Conservation (phyloP, 2,888 invertebrate genomes). For the Tanytarsus gracilentus region DNA sequence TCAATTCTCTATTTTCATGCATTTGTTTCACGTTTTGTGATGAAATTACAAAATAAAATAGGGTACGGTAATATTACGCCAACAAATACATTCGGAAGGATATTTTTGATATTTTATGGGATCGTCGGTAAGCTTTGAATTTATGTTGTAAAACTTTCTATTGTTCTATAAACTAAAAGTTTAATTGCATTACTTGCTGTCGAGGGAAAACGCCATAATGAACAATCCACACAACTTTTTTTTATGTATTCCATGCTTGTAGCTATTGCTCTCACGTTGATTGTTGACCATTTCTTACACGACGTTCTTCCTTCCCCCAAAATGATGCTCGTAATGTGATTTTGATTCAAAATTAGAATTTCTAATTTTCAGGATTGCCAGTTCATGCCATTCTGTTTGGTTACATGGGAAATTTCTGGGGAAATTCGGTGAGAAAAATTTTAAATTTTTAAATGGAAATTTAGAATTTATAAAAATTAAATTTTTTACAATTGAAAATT, state of each 20-base stretch:
- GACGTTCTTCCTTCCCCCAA: too few species aligned
- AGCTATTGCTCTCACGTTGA: too few species aligned
- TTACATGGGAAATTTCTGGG: slow-evolving; percentile 77
- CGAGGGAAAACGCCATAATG: too few species aligned
- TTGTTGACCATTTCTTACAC: too few species aligned
- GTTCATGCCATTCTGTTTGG: slow-evolving; percentile 55
- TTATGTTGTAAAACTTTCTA: slow-evolving; percentile 64
- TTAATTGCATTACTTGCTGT: too few species aligned
- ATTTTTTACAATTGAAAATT: background rate
- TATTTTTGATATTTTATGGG: slow-evolving; percentile 81
- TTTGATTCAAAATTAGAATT: background rate
- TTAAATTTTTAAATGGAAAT: slow-evolving; percentile 2
- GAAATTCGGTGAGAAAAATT: slow-evolving; percentile 53
- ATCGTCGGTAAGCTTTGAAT: slow-evolving; percentile 58
- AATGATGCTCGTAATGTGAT: background rate
- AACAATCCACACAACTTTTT: too few species aligned
- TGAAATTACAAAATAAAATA: slow-evolving; percentile 40
- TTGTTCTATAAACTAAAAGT: slow-evolving; percentile 37
- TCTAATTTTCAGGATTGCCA: slow-evolving; percentile 35
- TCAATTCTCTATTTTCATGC: background rate
- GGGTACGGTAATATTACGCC: slow-evolving; percentile 87
- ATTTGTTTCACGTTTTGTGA: background rate
- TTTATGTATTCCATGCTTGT: too few species aligned
- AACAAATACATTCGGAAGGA: slow-evolving; percentile 65
- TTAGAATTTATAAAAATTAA: background rate